Evolutionary conservation across 1,140 invertebrate species (phyloP), one percentile per base, ranked within the genome.

Genomic region (Stratiolaelaps scimitus): DNA sequence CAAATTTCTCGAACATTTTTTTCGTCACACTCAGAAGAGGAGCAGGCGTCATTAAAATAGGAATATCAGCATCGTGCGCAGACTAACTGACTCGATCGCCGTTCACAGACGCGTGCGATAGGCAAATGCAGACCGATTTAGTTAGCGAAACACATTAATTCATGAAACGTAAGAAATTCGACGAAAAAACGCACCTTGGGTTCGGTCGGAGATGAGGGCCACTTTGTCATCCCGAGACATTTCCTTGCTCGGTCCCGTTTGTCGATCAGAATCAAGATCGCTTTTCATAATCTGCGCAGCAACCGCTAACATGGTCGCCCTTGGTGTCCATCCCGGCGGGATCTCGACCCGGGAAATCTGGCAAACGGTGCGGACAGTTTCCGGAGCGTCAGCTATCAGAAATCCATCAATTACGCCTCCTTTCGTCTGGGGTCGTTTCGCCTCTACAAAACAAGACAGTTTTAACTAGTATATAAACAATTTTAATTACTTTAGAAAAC

Each of bases 341-440:
- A 60, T 60, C 15, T 29, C 53, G 17, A 60, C 23, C 10, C 34
- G 34, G 34, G 4, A 34, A 26, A 26, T 23, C 26, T 60, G 53
- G 26, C 15, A 15, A 6, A 2, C 13, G 2, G 17, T 15, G 15
- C 17, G 15, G 26, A 2, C 26, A 10, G 10, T 23, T 26, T 17
- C 15, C 23, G 20, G 53, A 2, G 26, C 23, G 13, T 17, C 23
- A 15, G 34, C 53, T 15, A 34, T 34, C 23, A 60, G 1, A 23
- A 60, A 60, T 60, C 53, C 53, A 15, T 60, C 69, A 20, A 69
- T 68, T 40, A 53, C 64, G 30, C 28, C 29, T 67, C 19, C 65
- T 46, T 47, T 67, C 44, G 26, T 67, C 43, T 47, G 72, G 34
- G 10, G 10, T n/a, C n/a, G n/a, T n/a, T n/a, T n/a, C n/a, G n/a